Conservation (phyloP, 2,888 invertebrate genomes). For the Lordiphosa fenestrarum region DNA sequence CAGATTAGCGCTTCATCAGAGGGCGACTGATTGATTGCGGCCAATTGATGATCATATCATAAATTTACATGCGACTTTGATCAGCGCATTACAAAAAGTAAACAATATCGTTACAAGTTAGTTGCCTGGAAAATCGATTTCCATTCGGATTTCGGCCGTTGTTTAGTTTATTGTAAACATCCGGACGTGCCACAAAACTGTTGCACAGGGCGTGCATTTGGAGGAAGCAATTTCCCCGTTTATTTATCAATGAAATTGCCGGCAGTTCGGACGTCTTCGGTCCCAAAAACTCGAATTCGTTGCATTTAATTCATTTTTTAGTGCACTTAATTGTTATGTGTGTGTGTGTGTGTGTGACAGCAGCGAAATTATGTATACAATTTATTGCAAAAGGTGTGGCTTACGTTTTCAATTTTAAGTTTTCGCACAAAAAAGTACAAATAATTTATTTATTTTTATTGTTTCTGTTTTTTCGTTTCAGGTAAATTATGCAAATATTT, state of each 20-base stretch:
- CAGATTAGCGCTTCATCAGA: conserved; percentile 63
- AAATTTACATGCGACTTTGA: conserved; percentile 69
- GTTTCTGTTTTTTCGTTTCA: conserved; percentile 50
- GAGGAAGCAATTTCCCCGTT: conserved; percentile 59
- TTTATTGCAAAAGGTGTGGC: conserved; percentile 71
- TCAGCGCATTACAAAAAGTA: conserved; percentile 47
- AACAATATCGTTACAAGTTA: conserved; percentile 68
- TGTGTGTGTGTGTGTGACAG: conserved; percentile 27
- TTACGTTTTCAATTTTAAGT: conserved; percentile 16
- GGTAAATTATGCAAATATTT: conserved; percentile 62
- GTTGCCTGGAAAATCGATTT: conserved; percentile 36
- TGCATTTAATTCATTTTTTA: conserved; percentile 49
- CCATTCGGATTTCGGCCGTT: conserved; percentile 32
- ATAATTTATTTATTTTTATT: conserved; percentile 46
- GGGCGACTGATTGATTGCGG: conserved; percentile 62
- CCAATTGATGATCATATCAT: conserved; percentile 67
- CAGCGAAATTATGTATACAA: conserved; percentile 43
- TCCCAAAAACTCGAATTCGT: conserved; percentile 31
- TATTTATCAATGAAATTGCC: conserved; percentile 72
- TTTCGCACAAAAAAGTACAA: conserved; percentile 18
- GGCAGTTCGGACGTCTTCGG: conserved; percentile 61
- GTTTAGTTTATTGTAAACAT: conserved; percentile 75
- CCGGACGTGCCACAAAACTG: conserved; percentile 72
- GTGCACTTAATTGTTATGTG: conserved; percentile 64
- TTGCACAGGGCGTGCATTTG: conserved; percentile 63